These are phyloP conservation scores for Toxotes chatareus DNA, from an alignment of 2,113 vertebrate genomes.

Conservation along the genomic window DNA sequence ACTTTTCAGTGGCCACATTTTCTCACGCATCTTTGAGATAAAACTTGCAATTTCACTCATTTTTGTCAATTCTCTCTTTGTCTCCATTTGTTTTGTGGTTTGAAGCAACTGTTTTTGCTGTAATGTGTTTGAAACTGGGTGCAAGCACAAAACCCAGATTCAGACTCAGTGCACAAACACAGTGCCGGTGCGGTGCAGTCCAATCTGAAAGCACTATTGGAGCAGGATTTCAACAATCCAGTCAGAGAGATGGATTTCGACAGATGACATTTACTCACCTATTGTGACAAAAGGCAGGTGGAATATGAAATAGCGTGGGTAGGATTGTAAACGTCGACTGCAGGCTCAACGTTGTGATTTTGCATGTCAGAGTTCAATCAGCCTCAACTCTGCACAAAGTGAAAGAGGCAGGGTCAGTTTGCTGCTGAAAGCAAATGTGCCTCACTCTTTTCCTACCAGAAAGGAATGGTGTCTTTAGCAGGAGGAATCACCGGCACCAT, in stretches of 20 bases:
- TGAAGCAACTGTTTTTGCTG: neutral
- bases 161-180: neutral
- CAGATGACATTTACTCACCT: neutral
- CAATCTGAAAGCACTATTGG: slow-evolving; percentile 12
- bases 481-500: neutral
- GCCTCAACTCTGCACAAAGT: neutral
- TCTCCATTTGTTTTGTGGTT: neutral
- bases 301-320: neutral
- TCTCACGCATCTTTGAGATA: neutral
- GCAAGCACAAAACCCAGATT: neutral
- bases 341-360: neutral
- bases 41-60: neutral
- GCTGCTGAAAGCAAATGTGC: neutral
- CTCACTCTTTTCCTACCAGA: neutral
- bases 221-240: neutral
- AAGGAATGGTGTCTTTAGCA: neutral
- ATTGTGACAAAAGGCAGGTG: neutral
- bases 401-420: neutral
- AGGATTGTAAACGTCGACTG: neutral
- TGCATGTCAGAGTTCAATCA: neutral
- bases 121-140: neutral
- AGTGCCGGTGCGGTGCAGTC: neutral
- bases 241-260: neutral
- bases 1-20: neutral
- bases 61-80: neutral